phyloP scores from a whole-genome alignment of 2,113 vertebrate species.

The Atlantisia rogersi region DNA sequence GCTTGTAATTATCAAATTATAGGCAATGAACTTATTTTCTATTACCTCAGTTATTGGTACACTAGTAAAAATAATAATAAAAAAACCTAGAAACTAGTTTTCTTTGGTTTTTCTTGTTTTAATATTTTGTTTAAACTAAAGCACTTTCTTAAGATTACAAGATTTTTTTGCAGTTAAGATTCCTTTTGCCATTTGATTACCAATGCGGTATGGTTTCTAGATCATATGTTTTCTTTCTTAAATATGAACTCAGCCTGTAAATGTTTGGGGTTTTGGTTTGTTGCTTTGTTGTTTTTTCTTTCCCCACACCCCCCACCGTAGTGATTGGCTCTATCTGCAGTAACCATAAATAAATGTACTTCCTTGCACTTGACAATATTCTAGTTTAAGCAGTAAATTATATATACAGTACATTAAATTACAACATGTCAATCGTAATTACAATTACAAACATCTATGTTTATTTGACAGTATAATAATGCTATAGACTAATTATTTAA shows the following conservation, averaged over 20 bases:
- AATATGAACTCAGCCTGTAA: background rate
- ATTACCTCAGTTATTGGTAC: background rate
- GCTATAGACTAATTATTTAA: background rate
- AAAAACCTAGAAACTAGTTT: background rate
- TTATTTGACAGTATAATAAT: background rate
- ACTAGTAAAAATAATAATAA: background rate
- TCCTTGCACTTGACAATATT: background rate
- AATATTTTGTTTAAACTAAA: background rate
- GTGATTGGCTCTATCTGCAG: background rate
- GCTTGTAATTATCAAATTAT: conserved; percentile 2
- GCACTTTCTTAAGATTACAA: background rate
- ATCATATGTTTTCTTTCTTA: background rate
- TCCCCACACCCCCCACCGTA: background rate
- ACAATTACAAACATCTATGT: background rate
- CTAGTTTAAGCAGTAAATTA: background rate
- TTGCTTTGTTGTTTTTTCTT: background rate
- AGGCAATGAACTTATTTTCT: conserved; percentile 24
- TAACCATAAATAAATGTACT: background rate
- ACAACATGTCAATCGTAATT: background rate
- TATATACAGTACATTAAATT: background rate
- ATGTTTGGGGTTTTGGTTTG: background rate
- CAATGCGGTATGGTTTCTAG: background rate
- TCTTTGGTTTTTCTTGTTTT: background rate
- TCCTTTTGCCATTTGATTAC: background rate
- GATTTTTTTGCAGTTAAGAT: background rate